Evolutionary conservation across 2,113 vertebrate species (phyloP).

Genomic region (Plestiodon gilberti): DNA sequence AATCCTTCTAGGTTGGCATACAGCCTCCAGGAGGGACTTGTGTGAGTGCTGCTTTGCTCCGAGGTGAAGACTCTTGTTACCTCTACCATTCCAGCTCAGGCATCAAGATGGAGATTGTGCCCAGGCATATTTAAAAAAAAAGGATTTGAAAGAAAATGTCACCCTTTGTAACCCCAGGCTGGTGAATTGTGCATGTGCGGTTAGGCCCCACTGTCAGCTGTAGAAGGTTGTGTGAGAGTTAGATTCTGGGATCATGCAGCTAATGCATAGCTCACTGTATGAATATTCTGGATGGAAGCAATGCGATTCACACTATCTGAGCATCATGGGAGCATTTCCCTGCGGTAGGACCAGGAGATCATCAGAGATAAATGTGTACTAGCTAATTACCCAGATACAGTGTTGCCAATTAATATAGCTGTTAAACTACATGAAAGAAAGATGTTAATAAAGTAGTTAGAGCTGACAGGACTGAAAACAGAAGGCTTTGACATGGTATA

Average conservation of each 20-base stretch:
- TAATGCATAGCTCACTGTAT: neutral
- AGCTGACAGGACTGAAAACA: neutral
- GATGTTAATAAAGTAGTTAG: neutral
- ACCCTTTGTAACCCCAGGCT: constrained; percentile 58
- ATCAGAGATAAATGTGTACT: neutral
- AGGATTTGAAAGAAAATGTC: too few species aligned
- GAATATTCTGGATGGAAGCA: neutral
- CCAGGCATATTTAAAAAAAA: too few species aligned
- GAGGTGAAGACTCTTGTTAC: too few species aligned
- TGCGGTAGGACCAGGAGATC: neutral
- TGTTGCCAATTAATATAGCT: neutral
- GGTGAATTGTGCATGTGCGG: neutral
- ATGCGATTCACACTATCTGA: neutral
- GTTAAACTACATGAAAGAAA: neutral
- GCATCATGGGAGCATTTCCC: neutral
- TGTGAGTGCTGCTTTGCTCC: too few species aligned
- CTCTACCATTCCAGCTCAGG: too few species aligned
- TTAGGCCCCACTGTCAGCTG: constrained; percentile 27
- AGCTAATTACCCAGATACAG: neutral
- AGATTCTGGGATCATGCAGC: neutral
- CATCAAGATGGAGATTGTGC: too few species aligned
- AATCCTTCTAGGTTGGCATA: too few species aligned
- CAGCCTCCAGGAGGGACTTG: too few species aligned
- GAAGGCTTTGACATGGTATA: neutral
- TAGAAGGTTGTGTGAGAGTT: neutral